Base-by-base conservation (phyloP, 2,888 invertebrate species). In the Cylloceria caligata region DNA sequence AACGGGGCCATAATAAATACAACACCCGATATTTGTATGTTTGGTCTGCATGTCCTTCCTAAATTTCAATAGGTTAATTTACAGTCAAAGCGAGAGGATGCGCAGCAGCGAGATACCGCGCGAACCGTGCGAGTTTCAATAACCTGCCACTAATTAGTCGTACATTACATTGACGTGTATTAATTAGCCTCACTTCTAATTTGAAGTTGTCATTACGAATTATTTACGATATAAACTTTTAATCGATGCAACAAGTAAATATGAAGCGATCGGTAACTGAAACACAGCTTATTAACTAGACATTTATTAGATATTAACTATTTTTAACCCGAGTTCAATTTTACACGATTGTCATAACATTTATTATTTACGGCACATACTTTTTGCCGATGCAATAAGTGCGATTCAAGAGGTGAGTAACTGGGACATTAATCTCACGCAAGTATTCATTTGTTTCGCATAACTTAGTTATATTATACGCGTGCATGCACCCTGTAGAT, bases 401-500 rank as follows among this genome's bases (percentile, higher is more conserved):
- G n/a, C n/a, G n/a, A 42, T 42, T 42, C 42, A 42, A 42, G 16
- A 16, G n/a, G n/a, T n/a, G n/a, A n/a, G 24, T 36, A 36, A 9
- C 52, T 69, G 55, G 52, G 39, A 68, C 68, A 39, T 39, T 6
- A 13, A 11, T 6, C 34, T 55, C 55, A 52, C 60, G 62, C 49
- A 24, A 73, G 45, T 47, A 34, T 34, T 62, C 19, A 30, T 36
- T 7, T 9, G 42, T 7, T 11, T 57, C 24, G 36, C 34, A n/a
- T 34, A 16, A 67, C 13, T 34, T 36, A 34, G 19, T n/a, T n/a
- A n/a, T n/a, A n/a, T n/a, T 34, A 21, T 34, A 39, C 5, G 16
- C 21, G 55, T 3, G 69, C 24, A 71, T 57, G 30, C 45, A 73
- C 36, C 36, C 52, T 55, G 5, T 47, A 55, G 36, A 21, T 68